Evolutionary conservation across 2,113 vertebrate genomes (phyloP).

Genomic region (Odontophorus gujanensis): DNA sequence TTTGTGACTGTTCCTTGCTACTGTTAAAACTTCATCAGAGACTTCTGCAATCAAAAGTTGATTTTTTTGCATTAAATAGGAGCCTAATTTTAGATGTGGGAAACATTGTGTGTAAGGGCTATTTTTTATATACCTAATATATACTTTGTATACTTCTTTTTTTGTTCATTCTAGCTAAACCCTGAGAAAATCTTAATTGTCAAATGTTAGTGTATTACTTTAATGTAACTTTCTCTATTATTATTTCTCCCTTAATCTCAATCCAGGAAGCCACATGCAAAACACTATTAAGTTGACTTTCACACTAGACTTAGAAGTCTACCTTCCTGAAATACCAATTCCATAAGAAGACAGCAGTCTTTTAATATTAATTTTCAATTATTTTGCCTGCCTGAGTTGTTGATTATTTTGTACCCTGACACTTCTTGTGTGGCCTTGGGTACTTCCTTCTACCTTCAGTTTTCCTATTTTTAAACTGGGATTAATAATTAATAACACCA

Average conservation of each 20-base stretch:
- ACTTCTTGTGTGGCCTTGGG: background rate
- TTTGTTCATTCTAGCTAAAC: background rate
- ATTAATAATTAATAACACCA: background rate
- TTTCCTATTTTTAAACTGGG: background rate
- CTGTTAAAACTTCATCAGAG: background rate
- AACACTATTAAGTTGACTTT: background rate
- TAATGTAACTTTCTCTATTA: background rate
- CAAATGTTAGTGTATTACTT: background rate
- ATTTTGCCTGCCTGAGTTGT: background rate
- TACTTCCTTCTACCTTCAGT: background rate
- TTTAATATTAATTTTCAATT: background rate
- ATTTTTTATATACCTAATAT: background rate
- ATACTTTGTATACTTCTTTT: background rate
- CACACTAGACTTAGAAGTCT: background rate
- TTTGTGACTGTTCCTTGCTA: background rate
- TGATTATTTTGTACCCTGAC: background rate
- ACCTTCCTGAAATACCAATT: background rate
- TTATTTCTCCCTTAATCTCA: background rate
- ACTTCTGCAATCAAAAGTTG: background rate
- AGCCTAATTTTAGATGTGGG: background rate
- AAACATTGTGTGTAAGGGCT: background rate
- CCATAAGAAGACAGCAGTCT: background rate
- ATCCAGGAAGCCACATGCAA: background rate
- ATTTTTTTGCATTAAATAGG: background rate
- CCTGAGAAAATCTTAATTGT: background rate